phyloP scores from a whole-genome alignment of 1,140 invertebrate genomes.

The Drosophila punjabiensis region DNA sequence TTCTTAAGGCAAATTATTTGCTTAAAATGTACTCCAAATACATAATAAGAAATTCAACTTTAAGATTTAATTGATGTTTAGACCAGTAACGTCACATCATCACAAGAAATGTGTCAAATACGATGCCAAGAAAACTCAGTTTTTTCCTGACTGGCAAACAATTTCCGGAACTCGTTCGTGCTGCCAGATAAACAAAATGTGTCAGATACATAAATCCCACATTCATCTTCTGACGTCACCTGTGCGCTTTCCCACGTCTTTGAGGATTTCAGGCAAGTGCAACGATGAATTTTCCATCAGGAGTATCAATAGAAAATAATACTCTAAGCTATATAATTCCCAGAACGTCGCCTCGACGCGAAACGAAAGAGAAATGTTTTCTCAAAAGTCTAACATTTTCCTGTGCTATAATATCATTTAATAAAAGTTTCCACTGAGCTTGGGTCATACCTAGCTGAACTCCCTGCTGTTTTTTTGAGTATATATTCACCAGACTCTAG shows the following conservation, averaged over 20 bases:
- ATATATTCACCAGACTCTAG: neutral
- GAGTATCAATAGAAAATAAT: slow-evolving; percentile 13
- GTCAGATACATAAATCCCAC: slow-evolving; percentile 33
- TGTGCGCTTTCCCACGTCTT: slow-evolving; percentile 32
- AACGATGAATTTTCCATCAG: slow-evolving; percentile 5
- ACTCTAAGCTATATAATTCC: neutral
- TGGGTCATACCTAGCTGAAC: neutral
- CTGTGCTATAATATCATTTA: neutral
- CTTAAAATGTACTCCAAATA: neutral
- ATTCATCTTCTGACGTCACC: slow-evolving; percentile 24
- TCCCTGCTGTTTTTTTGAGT: neutral
- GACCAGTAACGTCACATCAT: slow-evolving; percentile 4
- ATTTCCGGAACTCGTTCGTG: slow-evolving; percentile 40
- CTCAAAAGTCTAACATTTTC: neutral
- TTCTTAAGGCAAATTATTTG: neutral
- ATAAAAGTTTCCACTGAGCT: no score
- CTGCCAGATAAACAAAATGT: slow-evolving; percentile 24
- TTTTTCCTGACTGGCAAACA: slow-evolving; percentile 12
- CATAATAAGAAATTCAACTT: neutral
- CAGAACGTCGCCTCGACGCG: neutral
- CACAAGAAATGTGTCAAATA: slow-evolving; percentile 34
- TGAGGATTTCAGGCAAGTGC: slow-evolving; percentile 2
- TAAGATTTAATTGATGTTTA: slow-evolving; percentile 2
- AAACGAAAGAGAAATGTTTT: neutral
- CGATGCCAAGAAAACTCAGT: slow-evolving; percentile 22